Evolutionary conservation across 2,113 vertebrate species (phyloP), one percentile per base, ranked within the genome.

Genomic region (Nannobrachium achirus): DNA sequence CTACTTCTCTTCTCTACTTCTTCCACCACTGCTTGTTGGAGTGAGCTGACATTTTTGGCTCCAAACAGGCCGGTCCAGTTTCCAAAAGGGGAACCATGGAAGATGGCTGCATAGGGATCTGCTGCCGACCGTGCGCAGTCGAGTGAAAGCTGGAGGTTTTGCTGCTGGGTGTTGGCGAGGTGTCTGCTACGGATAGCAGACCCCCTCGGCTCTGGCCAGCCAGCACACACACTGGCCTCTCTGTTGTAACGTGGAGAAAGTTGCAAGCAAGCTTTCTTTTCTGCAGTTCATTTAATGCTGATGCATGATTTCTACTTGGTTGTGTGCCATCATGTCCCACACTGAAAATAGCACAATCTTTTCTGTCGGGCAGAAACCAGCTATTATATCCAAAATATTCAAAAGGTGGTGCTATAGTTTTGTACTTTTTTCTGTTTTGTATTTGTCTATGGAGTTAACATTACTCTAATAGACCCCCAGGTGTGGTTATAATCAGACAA

Each of bases 11-110:
- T 88, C 77, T 73, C 71, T 77, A 80, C 57, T 71, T 75, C 79
- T 72, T 90, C 88, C 88, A 88, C 84, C 85, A n/a, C n/a, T n/a
- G n/a, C n/a, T n/a, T 86, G 85, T 80, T 80, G 63, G 69, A 69
- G 52, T 33, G 72, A 86, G 84, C 79, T 85, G 86, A 85, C 88
- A 81, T 84, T 81, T 1, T 85, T 83, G 86, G 82, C 87, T 89
- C 60, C 46, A 3, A 63, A 16, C 57, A 33, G 33, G 18, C 58
- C 56, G 64, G 60, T 66, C 65, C 40, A 63, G 74, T 86, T 83
- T 72, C 69, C 71, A 73, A 70, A n/a, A n/a, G n/a, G 75, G 72
- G 61, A 63, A 63, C 69, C 71, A 62, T 68, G 38, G 75, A 83
- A 71, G 57, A 59, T 0, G 56, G 70, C 57, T 77, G 40, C n/a